phyloP scores from a whole-genome alignment of 2,888 invertebrate species.

The Caenorhabditis sp. region DNA sequence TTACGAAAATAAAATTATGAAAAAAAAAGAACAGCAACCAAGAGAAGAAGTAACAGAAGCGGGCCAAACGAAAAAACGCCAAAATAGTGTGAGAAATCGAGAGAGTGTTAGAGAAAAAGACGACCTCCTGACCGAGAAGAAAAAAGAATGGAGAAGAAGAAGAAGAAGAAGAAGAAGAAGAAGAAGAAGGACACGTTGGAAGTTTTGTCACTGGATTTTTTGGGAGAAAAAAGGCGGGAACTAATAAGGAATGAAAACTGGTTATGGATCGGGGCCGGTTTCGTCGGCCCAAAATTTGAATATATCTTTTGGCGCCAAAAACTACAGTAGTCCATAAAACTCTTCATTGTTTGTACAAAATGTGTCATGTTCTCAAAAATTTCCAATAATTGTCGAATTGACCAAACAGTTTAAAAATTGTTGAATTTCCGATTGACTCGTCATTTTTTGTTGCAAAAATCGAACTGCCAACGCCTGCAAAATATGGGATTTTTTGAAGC shows the following conservation, averaged over 20 bases:
- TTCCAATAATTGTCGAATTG: conserved; percentile 36
- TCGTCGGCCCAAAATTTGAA: too few relatives aligned
- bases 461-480: conserved; percentile 33
- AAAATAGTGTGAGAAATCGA: not conserved
- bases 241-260: too few relatives aligned
- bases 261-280: too few relatives aligned
- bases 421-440: conserved; percentile 23
- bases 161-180: conserved; percentile 5
- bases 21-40: too few relatives aligned
- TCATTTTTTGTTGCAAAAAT: conserved; percentile 32
- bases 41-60: not conserved
- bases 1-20: too few relatives aligned
- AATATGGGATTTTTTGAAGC: too few relatives aligned
- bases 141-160: conserved; percentile 6
- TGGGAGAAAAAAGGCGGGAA: not conserved
- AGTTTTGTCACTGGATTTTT: conserved; percentile 25
- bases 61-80: not conserved
- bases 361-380: too few relatives aligned
- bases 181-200: conserved; percentile 30
- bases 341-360: too few relatives aligned
- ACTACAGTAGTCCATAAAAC: too few relatives aligned
- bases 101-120: conserved; percentile 10
- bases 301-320: too few relatives aligned
- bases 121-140: not conserved
- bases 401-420: conserved; percentile 40